A percentile compares a stretch with the other conserved stretches of the same genome.
Evolutionary conservation across 2,888 invertebrate species (phyloP).

Genomic region (Boloria euphrosyne): DNA sequence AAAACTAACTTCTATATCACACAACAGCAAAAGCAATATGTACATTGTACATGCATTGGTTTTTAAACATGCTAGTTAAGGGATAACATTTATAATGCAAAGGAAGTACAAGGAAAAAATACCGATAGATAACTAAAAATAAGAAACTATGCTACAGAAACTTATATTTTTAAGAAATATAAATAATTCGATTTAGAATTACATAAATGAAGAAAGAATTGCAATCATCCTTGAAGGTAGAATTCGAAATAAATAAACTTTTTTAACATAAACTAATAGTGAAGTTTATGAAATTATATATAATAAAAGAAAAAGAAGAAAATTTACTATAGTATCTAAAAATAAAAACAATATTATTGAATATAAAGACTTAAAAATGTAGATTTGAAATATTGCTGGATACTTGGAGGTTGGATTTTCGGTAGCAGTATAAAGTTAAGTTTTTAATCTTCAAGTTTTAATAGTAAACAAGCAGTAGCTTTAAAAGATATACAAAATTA

Average conservation of each 20-base stretch:
- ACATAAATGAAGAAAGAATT: background rate
- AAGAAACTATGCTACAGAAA: background rate
- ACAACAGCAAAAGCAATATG: conserved; percentile 14
- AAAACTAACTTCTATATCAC: conserved; percentile 15
- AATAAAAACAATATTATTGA: background rate
- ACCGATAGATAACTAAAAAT: background rate
- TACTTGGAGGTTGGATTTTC: conserved; percentile 78
- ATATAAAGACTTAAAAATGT: background rate
- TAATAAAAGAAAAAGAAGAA: too few relatives aligned
- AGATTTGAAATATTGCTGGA: conserved; percentile 57
- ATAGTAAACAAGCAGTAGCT: conserved; percentile 1
- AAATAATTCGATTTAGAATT: background rate
- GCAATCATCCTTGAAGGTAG: background rate
- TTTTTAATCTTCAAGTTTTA: conserved; percentile 21
- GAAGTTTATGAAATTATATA: too few relatives aligned
- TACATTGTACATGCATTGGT: conserved; percentile 1
- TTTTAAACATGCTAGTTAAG: conserved; percentile 12
- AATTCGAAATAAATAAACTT: background rate
- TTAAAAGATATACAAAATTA: conserved; percentile 29
- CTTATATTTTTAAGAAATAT: too few relatives aligned
- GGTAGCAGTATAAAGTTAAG: conserved; percentile 53
- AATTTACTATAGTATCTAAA: too few relatives aligned
- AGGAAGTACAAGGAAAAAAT: background rate
- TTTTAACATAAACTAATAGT: background rate
- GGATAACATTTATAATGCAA: background rate